Conservation (phyloP, 1,140 invertebrate species). For the Mylabris phalerata region DNA sequence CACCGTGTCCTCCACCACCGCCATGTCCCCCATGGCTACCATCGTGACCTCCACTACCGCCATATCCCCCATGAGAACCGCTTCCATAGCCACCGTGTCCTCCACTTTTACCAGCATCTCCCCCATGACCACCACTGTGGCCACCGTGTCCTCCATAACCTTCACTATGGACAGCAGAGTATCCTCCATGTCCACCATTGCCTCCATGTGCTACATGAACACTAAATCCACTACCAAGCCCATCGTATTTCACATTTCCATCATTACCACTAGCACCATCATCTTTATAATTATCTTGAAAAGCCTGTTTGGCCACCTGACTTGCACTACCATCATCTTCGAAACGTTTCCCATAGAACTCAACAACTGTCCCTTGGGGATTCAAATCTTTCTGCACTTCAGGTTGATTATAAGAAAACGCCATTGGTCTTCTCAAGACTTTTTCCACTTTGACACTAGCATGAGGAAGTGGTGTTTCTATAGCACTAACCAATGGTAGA, state of each 20-base stretch:
- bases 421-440: conserved; percentile 22
- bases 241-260: neutral
- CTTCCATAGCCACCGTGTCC: neutral
- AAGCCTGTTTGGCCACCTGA: neutral
- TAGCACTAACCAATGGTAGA: conserved; percentile 14
- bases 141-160: too few species aligned
- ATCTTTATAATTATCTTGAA: neutral
- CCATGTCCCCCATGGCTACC: neutral
- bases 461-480: conserved; percentile 11
- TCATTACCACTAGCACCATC: conserved; percentile 1
- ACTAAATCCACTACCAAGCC: neutral
- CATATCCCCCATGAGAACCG: neutral
- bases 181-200: too few species aligned
- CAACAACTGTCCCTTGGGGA: conserved; percentile 1
- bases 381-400: neutral
- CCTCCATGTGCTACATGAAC: too few species aligned
- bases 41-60: neutral
- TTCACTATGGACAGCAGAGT: too few species aligned
- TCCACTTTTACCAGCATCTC: neutral
- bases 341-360: neutral
- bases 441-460: conserved; percentile 31
- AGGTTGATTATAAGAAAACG: conserved; percentile 27
- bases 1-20: neutral
- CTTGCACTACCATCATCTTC: neutral
- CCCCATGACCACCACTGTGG: too few species aligned